Base-by-base conservation (phyloP, 2,113 vertebrate species). In the Stegastes partitus region DNA sequence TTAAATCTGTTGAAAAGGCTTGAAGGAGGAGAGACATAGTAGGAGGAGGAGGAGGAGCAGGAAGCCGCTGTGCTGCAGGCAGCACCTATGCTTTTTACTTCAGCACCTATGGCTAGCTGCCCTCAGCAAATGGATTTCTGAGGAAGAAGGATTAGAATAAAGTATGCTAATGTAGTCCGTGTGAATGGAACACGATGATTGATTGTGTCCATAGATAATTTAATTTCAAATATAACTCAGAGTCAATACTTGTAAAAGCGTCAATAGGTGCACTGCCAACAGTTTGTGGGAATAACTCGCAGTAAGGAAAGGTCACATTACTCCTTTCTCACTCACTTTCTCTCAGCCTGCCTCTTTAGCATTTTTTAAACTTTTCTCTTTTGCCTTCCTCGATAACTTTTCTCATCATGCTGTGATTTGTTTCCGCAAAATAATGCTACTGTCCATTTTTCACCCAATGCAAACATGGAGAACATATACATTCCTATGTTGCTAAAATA, bases 141-240 rank as follows among this genome's bases (percentile, higher is more conserved):
- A 79, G 83, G 84, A 89, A 78, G 68, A 1, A 7, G 85, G 88
- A 87, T 86, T 79, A 84, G 78, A 69, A 26, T 47, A 44, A 81
- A 71, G 64, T 15, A 78, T 44, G 53, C 61, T 25, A 21, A 73
- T 10, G 45, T 67, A 42, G 28, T 23, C 16, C 61, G 55, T 54
- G 59, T 69, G 77, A 75, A 68, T 65, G 70, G 80, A 77, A 87
- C 62, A 57, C 34, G 66, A 16, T 18, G 53, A 80, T 77, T 65
- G 37, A 80, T 77, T 65, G 37, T 73, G 54, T 66, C 45, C n/a
- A 19, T n/a, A 64, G 37, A 65, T 74, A 87, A 90, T 89, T 81
- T 22, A 34, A 90, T 89, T 80, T 81, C 4, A 70, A 54, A 73
- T 26, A 31, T 12, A 63, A 57, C 59, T 71, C 19, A 70, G 74